Evolutionary conservation across 2,888 invertebrate genomes (phyloP), one percentile per base, ranked within the genome.

Genomic region (Callyntrura guangdongensis): DNA sequence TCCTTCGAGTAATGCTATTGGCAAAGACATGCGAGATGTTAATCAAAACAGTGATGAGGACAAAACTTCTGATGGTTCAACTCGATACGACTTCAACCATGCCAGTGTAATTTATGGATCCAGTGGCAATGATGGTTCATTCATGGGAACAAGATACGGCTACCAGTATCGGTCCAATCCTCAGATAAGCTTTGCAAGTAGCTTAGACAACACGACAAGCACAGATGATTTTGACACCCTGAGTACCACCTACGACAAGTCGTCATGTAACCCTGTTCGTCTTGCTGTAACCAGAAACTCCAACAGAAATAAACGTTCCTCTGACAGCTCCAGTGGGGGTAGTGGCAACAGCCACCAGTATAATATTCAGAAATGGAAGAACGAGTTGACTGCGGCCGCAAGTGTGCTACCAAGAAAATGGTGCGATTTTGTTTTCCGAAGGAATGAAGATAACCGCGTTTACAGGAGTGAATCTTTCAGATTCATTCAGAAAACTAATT

Each of bases 381-480:
- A 67, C 84, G 92, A 92, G n/a, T 36, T 91, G 17, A 86, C 92
- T 27, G 74, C 88, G 14, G 90, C 92, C 9, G 89, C 91, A 12
- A 92, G 90, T 82, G 88, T 9, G 1, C n/a, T 92, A 9, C 91
- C 90, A 5, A 74, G 90, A 67, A 91, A 89, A 86, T 90, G 90
- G 91, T 91, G 93, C 81, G 93, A 93, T 81, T 93, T 93, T 90
- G 93, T 93, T 22, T 92, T 93, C 53, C 90, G 93, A 9, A 67
- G 93, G 77, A 93, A 93, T 85, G 90, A 88, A 36, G 94, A 94
- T 59, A 94, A 94, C 89, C 77, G 84, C 22, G 92, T 94, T 2
- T 94, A 94, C 84, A 83, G 93, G 25, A 94, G 94, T 91, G 94
- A 94, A 82, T 94, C 94, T 4, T 94, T 94, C 59, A 89, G 94